Evolutionary conservation across 92 coral and sea anemone species (phyloP).

Genomic region (Actinostola sp.): DNA sequence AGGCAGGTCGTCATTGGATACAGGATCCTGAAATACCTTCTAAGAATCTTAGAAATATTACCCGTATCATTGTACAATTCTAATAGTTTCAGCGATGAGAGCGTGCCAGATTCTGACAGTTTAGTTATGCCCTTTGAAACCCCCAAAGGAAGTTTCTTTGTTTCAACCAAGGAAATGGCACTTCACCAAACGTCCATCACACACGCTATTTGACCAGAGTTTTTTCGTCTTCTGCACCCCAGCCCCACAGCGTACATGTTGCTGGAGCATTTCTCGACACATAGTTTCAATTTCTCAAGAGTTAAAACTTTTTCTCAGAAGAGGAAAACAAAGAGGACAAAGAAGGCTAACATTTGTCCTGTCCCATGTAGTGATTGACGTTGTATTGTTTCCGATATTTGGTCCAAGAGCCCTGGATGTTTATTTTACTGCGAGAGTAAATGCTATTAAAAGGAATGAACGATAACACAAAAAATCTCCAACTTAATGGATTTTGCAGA

Average conservation of each 20-base stretch:
- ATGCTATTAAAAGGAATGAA: conserved; percentile 24
- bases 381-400: conserved; percentile 35
- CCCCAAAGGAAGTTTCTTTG: conserved; percentile 14
- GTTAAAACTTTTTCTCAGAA: background rate
- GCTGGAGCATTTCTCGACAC: too few species aligned
- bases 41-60: background rate
- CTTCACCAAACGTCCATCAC: conserved; percentile 22
- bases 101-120: conserved; percentile 23
- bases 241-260: too few species aligned
- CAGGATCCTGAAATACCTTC: background rate
- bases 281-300: background rate
- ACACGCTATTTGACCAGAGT: conserved; percentile 6
- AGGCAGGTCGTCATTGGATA: conserved; percentile 23
- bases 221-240: background rate
- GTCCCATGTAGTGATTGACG: conserved; percentile 33
- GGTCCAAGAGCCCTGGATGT: conserved; percentile 20
- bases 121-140: conserved; percentile 21
- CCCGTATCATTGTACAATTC: background rate
- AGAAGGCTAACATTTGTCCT: conserved; percentile 26
- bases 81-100: background rate
- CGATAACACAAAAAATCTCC: conserved; percentile 16
- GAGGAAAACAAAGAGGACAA: conserved; percentile 3
- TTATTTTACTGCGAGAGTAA: conserved; percentile 18
- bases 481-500: conserved; percentile 30
- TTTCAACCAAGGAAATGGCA: conserved; percentile 32